Evolutionary conservation across 2,113 vertebrate species (phyloP), one percentile per base, ranked within the genome.

Genomic region (Nycticorax nycticorax): DNA sequence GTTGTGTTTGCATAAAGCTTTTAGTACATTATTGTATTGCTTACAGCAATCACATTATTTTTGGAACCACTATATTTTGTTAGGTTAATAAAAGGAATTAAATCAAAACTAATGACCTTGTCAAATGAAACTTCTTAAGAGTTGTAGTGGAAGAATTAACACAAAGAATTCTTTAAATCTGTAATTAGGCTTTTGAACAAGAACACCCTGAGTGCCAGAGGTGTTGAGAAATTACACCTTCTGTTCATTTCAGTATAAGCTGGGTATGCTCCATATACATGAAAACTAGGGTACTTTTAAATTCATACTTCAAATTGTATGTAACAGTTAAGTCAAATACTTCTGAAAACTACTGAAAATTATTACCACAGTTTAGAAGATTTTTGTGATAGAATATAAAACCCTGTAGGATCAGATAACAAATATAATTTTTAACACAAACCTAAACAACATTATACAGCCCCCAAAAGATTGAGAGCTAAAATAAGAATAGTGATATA

Each of bases 401-500:
- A 56, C 2, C n/a, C 35, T 28, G 27, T 57, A 62, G 21, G 47
- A 86, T 72, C 20, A 39, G 55, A 43, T 39, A 80, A 71, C 5
- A 92, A 89, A 67, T 66, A 37, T 1, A 1, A 33, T 47, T 95
- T 95, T 88, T 71, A 84, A 75, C 11, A 60, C 9, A 89, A 90
- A 73, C 21, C 28, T 59, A 37, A 83, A 59, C n/a, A 90, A 53
- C 13, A n/a, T 66, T 90, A 73, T 52, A 56, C 35, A 76, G 24
- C 41, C 23, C 47, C 14, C 15, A 85, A 85, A 91, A 91, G 60
- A 84, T 3, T 37, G 41, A 93, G 52, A 73, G 48, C 83, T 93
- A 89, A 75, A 96, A 92, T 93, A 96, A 85, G 80, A 71, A 76
- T 23, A 74, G 57, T 45, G 78, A 66, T 79, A 71, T 96, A 95